Evolutionary conservation across 2,888 invertebrate species (phyloP).

Genomic region (Metopia argyrocephala): DNA sequence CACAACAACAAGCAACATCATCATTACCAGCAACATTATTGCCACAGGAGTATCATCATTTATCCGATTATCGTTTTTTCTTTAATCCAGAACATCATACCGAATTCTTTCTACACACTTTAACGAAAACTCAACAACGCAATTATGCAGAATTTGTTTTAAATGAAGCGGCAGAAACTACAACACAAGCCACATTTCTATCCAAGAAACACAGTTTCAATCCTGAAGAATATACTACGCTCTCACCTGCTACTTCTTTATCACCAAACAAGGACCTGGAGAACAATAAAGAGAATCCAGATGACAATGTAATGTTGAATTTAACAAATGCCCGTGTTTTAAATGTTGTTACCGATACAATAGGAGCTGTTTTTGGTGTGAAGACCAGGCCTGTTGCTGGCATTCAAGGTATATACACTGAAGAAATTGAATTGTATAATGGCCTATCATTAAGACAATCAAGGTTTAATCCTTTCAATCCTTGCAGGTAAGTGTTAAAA

Average conservation of each 20-base stretch:
- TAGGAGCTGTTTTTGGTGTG: slow-evolving; percentile 72
- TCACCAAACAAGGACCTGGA: neutral
- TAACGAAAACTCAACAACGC: neutral
- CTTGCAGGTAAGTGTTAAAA: slow-evolving; percentile 73
- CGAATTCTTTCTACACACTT: slow-evolving; percentile 72
- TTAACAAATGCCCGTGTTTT: slow-evolving; percentile 63
- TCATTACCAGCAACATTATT: slow-evolving; percentile 1
- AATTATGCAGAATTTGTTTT: slow-evolving; percentile 23
- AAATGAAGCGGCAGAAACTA: neutral
- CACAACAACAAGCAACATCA: neutral
- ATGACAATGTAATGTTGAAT: slow-evolving; percentile 24
- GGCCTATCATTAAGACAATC: slow-evolving; percentile 72
- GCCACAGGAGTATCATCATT: slow-evolving; percentile 58
- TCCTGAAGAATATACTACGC: too few relatives aligned
- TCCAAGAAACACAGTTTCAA: neutral
- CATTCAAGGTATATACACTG: slow-evolving; percentile 60
- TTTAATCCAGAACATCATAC: slow-evolving; percentile 75
- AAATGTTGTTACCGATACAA: slow-evolving; percentile 69
- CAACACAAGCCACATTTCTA: slow-evolving; percentile 7
- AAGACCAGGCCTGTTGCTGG: slow-evolving; percentile 60
- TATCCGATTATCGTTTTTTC: slow-evolving; percentile 73
- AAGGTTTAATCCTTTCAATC: slow-evolving; percentile 74
- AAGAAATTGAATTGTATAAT: slow-evolving; percentile 72
- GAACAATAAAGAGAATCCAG: slow-evolving; percentile 54
- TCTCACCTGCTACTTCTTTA: too few relatives aligned